Base-by-base conservation (phyloP, 2,888 invertebrate species). In the Cremastinae sp. region DNA sequence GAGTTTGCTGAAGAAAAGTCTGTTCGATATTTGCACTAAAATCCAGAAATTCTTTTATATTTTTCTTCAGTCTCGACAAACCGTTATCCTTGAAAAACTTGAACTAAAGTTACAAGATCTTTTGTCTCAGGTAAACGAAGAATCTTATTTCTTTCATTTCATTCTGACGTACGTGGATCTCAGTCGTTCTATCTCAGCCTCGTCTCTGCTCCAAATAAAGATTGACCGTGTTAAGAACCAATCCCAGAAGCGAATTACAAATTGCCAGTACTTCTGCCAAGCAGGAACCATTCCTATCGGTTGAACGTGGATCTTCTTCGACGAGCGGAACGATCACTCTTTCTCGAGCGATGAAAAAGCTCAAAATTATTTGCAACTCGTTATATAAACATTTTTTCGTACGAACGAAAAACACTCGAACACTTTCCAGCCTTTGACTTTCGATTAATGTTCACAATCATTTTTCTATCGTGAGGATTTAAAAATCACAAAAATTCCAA, bases 161-260 rank as follows among this genome's bases (percentile, higher is more conserved):
- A 16, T 45, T 7, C n/a, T 28, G 20, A 77, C 72, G 16, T 78
- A 75, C 64, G 43, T 75, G 39, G 37, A 39, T 39, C 37, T 59
- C 12, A 58, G 43, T 20, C 39, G 43, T 49, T 65, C 64, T 3
- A 47, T 51, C 55, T 56, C 58, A 12, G 12, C 43, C 18, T 53
- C 51, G 1, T 14, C 49, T 16, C 35, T 47, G 3, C 55, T 64
- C 75, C 72, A 72, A 62, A 74, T 41, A 20, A 64, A 45, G 14
- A 64, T 73, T 28, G 58, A 64, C 49, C 14, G 51, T 2, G 49
- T 41, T 20, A 73, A 28, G 20, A 78, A 70, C 79, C 79, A 79
- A 20, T 78, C 66, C 78, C 79, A 80, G n/a, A 79, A 45, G n/a
- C 61, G 59, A 18, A 68, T 43, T n/a, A 79, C 66, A 37, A 78